Evolutionary conservation across 1,140 invertebrate species (phyloP).

Genomic region (Drosophila insularis): DNA sequence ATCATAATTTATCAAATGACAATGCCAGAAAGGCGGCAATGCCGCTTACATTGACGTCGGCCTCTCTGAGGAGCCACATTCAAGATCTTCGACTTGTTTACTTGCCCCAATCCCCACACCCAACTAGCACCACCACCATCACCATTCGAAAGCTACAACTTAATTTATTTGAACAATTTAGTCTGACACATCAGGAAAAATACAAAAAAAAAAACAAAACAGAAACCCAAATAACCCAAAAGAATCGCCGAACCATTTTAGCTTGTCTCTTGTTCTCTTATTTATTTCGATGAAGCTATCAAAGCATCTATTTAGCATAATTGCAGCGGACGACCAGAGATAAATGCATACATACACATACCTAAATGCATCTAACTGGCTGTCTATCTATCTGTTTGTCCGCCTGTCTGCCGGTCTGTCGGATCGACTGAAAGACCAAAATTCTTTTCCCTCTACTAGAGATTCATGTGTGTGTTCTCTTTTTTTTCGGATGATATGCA

Average conservation of each 20-base stretch:
- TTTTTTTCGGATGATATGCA: constrained; percentile 3
- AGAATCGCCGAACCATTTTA: constrained; percentile 43
- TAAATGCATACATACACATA: neutral
- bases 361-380: neutral
- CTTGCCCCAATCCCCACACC: constrained; percentile 74
- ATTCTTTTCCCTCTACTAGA: too few relatives aligned
- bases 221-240: constrained; percentile 26
- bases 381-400: neutral
- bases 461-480: neutral
- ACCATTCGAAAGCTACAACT: constrained; percentile 75
- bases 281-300: constrained; percentile 74
- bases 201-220: neutral
- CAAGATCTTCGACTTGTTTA: constrained; percentile 62
- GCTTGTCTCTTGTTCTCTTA: constrained; percentile 59
- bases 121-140: neutral
- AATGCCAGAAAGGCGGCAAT: constrained; percentile 61
- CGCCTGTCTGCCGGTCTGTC: neutral
- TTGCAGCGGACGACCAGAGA: constrained; percentile 41
- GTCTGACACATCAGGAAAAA: constrained; percentile 53
- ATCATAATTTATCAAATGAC: constrained; percentile 82
- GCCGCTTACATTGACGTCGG: constrained; percentile 15
- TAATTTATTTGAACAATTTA: constrained; percentile 82
- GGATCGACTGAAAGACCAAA: neutral
- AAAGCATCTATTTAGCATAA: constrained; percentile 75
- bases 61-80: constrained; percentile 63